Evolutionary conservation across 1,140 invertebrate species (phyloP).

Genomic region (Pseudachorutes palmiensis): DNA sequence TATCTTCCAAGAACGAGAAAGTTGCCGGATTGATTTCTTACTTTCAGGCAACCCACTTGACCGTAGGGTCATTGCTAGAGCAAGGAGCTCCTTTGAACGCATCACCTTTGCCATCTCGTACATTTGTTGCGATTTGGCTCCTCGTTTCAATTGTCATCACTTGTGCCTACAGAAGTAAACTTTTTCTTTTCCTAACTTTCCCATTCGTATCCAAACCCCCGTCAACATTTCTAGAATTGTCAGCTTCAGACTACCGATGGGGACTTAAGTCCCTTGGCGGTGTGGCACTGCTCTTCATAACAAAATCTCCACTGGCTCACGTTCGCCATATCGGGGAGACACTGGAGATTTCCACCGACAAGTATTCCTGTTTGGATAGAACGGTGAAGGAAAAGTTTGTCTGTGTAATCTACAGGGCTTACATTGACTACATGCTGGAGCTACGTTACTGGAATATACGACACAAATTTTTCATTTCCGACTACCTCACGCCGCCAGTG

Average conservation of each 20-base stretch:
- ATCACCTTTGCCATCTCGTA: constrained; percentile 12
- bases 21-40: constrained; percentile 10
- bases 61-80: constrained; percentile 30
- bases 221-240: constrained; percentile 23
- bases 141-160: constrained; percentile 27
- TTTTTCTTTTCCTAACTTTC: constrained; percentile 35
- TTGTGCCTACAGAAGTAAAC: constrained; percentile 32
- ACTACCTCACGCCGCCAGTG: constrained; percentile 35
- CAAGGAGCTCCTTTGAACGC: constrained; percentile 27
- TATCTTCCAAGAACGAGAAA: background rate
- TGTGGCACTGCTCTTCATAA: constrained; percentile 29
- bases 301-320: constrained; percentile 30
- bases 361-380: constrained; percentile 32
- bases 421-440: constrained; percentile 33
- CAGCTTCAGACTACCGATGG: constrained; percentile 23
- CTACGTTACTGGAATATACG: constrained; percentile 34
- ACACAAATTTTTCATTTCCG: constrained; percentile 28
- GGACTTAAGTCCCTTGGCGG: constrained; percentile 34
- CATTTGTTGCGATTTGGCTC: constrained; percentile 27
- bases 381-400: constrained; percentile 23
- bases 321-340: constrained; percentile 28
- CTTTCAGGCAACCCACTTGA: constrained; percentile 21
- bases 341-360: constrained; percentile 29
- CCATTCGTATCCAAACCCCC: constrained; percentile 28
- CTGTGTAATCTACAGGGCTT: constrained; percentile 34